phyloP scores from a whole-genome alignment of 2,888 invertebrate genomes.

The Quadroppia sp. region DNA sequence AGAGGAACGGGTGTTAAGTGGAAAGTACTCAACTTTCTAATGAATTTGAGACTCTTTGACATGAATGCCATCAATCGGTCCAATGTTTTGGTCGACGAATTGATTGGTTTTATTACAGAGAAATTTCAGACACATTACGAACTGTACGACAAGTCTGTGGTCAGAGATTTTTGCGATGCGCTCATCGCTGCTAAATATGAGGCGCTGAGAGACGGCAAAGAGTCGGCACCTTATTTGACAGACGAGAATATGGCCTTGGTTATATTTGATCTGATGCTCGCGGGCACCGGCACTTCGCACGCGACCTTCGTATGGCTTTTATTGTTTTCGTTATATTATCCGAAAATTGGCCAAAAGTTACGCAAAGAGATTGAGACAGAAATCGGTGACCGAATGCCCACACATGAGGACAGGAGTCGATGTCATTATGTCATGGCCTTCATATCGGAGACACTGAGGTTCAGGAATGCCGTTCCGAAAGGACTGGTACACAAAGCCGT shows the following conservation, averaged over 20 bases:
- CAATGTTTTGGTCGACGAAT: background rate
- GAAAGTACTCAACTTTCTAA: no score
- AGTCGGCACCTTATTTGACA: background rate
- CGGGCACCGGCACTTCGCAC: slow-evolving; percentile 27
- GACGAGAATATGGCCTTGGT: background rate
- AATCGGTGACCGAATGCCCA: slow-evolving; percentile 10
- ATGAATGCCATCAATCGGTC: no score
- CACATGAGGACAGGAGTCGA: background rate
- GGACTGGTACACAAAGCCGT: background rate
- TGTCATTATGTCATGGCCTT: slow-evolving; percentile 24
- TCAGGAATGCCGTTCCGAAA: background rate
- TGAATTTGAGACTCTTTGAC: no score
- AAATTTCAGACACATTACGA: background rate
- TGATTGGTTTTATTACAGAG: background rate
- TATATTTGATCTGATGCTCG: slow-evolving; percentile 34
- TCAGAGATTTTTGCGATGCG: slow-evolving; percentile 12
- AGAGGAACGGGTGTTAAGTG: no score
- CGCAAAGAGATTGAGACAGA: background rate
- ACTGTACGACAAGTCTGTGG: background rate
- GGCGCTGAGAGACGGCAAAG: background rate
- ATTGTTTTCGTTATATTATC: slow-evolving; percentile 7
- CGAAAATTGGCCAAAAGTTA: background rate
- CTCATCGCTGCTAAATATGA: background rate
- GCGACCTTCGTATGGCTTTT: slow-evolving; percentile 16
- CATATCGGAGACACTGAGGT: slow-evolving; percentile 17